These are phyloP conservation scores for Bombus cullumanus DNA, from an alignment of 1,140 invertebrate species.

Conservation along the genomic window DNA sequence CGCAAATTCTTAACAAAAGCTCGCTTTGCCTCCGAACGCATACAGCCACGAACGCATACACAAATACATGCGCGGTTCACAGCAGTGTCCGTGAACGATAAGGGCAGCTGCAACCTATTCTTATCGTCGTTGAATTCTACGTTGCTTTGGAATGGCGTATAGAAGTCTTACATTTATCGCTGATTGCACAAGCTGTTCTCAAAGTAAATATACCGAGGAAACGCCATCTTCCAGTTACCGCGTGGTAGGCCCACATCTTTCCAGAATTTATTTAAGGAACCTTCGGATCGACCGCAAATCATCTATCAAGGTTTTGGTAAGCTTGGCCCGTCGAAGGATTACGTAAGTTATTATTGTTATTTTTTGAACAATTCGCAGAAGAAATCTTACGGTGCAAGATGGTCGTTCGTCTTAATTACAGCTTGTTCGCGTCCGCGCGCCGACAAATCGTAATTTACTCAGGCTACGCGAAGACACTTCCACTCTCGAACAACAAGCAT, in stretches of 20 bases:
- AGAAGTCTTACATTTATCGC: constrained; percentile 10
- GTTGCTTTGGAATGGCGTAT: background rate
- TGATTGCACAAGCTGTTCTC: constrained; percentile 25
- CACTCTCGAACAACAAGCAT: constrained; percentile 7
- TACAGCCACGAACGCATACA: too few relatives aligned
- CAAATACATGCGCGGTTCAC: too few relatives aligned
- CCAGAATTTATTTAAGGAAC: background rate
- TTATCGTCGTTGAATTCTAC: background rate
- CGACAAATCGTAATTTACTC: constrained; percentile 20
- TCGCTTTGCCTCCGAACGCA: background rate
- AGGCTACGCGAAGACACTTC: too few relatives aligned
- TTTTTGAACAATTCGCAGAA: background rate
- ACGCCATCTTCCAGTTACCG: background rate
- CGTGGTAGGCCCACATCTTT: too few relatives aligned
- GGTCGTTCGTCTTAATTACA: constrained; percentile 12
- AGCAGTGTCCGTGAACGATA: background rate
- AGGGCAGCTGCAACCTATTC: background rate
- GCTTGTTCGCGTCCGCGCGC: background rate
- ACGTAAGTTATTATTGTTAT: background rate
- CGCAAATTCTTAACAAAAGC: constrained; percentile 28
- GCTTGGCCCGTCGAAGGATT: background rate
- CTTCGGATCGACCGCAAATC: background rate
- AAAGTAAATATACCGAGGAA: constrained; percentile 11
- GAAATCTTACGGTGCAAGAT: background rate
- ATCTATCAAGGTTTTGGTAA: background rate